Conservation (phyloP, 2,113 vertebrate genomes). For the Poeciliopsis prolifica region DNA sequence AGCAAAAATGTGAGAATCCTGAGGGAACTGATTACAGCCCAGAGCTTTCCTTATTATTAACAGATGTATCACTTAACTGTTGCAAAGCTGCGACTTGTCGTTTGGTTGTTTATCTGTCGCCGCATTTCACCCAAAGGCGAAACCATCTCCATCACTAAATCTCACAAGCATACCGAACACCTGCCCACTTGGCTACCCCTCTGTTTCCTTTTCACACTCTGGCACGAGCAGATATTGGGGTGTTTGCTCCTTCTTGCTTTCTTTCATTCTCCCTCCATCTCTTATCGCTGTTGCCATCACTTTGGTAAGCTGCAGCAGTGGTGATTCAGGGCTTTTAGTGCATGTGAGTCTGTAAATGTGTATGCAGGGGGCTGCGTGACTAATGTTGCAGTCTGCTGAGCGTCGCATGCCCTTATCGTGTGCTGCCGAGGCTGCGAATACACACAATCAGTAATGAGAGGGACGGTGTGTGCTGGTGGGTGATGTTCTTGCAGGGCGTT, state of each 20-base stretch:
- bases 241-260: constrained; percentile 81
- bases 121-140: constrained; percentile 10
- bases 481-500: constrained; percentile 84
- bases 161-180: constrained; percentile 43
- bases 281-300: constrained; percentile 90
- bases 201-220: constrained; percentile 79
- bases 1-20: constrained; percentile 36
- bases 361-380: constrained; percentile 87
- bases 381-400: constrained; percentile 99
- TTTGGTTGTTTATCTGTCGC: background rate
- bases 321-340: constrained; percentile 87
- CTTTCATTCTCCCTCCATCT: constrained; percentile 86
- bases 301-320: constrained; percentile 72
- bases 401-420: constrained; percentile 96
- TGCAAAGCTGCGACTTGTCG: constrained; percentile 5
- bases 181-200: constrained; percentile 56
- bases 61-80: constrained; percentile 23
- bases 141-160: constrained; percentile 13
- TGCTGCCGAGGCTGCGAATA: constrained; percentile 94
- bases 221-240: constrained; percentile 90
- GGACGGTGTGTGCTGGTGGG: constrained; percentile 23
- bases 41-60: constrained; percentile 25
- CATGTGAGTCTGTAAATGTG: constrained; percentile 55
- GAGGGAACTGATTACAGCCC: constrained; percentile 33
- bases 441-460: constrained; percentile 98